phyloP scores from a whole-genome alignment of 2,888 invertebrate species.

The Leucoma salicis region DNA sequence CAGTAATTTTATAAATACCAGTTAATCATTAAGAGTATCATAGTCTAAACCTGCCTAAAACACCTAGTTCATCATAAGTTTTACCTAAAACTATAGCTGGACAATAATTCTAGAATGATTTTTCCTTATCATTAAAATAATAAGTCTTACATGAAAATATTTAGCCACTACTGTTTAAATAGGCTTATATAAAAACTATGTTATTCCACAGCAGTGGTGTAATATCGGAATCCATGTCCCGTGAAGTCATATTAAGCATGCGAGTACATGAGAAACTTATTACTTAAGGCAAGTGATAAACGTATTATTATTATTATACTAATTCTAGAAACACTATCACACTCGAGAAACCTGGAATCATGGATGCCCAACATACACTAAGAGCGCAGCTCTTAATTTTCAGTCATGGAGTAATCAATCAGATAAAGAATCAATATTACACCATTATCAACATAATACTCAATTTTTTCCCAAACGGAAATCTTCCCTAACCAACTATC shows the following conservation, averaged over 20 bases:
- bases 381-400: conserved; percentile 47
- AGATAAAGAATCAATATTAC: conserved; percentile 27
- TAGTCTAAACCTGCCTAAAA: conserved; percentile 38
- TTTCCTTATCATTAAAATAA: conserved; percentile 45
- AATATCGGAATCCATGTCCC: conserved; percentile 19
- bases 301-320: conserved; percentile 27
- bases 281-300: conserved; percentile 64
- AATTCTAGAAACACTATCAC: conserved; percentile 29
- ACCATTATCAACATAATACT: conserved; percentile 24
- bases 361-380: conserved; percentile 24
- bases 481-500: conserved; percentile 17
- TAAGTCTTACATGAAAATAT: conserved; percentile 45
- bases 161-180: conserved; percentile 40
- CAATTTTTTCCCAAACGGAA: conserved; percentile 17
- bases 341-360: conserved; percentile 43
- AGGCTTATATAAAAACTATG: conserved; percentile 44
- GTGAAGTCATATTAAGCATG: conserved; percentile 49
- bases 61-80: conserved; percentile 37
- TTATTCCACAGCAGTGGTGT: conserved; percentile 23
- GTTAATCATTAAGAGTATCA: conserved; percentile 39
- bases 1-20: conserved; percentile 29
- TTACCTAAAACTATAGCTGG: conserved; percentile 46
- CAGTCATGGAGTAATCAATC: conserved; percentile 19
- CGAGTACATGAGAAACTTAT: conserved; percentile 61
- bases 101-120: conserved; percentile 43